Conservation (phyloP, 2,888 invertebrate genomes). For the Drosophila nigricruria region DNA sequence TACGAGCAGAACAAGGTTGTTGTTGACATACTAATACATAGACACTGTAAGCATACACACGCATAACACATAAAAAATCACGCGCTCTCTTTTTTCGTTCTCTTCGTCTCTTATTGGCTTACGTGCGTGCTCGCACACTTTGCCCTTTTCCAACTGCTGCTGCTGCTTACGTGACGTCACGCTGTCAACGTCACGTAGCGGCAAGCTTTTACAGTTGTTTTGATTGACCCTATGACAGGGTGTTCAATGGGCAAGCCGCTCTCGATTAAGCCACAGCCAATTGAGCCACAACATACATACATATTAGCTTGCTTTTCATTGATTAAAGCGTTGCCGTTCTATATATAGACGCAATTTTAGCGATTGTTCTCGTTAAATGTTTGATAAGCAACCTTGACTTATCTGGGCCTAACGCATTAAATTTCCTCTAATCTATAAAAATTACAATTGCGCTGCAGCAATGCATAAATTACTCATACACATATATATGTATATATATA, state of each 20-base stretch:
- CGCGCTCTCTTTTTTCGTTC: neutral
- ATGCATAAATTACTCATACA: slow-evolving; percentile 51
- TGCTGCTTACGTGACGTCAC: slow-evolving; percentile 49
- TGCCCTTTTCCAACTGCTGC: slow-evolving; percentile 38
- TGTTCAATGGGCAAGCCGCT: slow-evolving; percentile 33
- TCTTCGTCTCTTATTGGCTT: slow-evolving; percentile 39
- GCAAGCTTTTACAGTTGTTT: slow-evolving; percentile 24
- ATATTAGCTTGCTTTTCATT: slow-evolving; percentile 31
- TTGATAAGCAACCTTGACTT: slow-evolving; percentile 60
- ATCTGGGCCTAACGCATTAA: slow-evolving; percentile 9
- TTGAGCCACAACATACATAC: slow-evolving; percentile 30
- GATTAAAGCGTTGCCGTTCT: slow-evolving; percentile 52
- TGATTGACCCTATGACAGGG: slow-evolving; percentile 65
- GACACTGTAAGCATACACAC: slow-evolving; percentile 1
- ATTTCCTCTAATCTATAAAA: slow-evolving; percentile 32
- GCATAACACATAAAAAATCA: neutral
- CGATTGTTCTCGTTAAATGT: slow-evolving; percentile 20
- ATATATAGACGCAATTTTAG: slow-evolving; percentile 30
- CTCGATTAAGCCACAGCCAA: slow-evolving; percentile 47
- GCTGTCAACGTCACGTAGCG: slow-evolving; percentile 35
- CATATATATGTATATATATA: neutral
- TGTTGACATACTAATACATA: slow-evolving; percentile 17
- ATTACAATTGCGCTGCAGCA: slow-evolving; percentile 24
- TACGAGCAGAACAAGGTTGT: slow-evolving; percentile 17
- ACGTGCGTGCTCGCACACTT: slow-evolving; percentile 51